phyloP scores from a whole-genome alignment of 2,888 invertebrate species.

The Crematogaster levior region DNA sequence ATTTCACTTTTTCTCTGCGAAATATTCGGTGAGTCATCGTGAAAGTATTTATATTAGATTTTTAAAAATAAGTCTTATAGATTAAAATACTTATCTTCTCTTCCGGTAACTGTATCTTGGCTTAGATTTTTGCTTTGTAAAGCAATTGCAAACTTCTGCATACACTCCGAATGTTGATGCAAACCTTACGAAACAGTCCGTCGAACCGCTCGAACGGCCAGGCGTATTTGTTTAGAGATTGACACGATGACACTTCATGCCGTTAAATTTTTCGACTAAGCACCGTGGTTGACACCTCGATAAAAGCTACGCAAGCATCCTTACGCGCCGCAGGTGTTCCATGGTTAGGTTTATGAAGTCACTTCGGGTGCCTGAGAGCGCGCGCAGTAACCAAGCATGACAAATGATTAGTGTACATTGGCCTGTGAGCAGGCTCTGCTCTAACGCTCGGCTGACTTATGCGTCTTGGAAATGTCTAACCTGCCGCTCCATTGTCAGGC shows the following conservation, averaged over 20 bases:
- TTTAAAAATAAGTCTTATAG: not conserved
- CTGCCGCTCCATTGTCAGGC: conserved; percentile 56
- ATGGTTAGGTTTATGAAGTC: conserved; percentile 71
- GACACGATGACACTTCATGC: conserved; percentile 9
- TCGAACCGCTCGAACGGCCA: not conserved
- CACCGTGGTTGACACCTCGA: conserved; percentile 71
- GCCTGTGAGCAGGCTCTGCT: conserved; percentile 54
- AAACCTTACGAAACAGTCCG: not conserved
- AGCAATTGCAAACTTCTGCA: not conserved
- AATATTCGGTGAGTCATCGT: not conserved
- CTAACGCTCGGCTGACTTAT: conserved; percentile 57
- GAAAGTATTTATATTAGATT: not conserved
- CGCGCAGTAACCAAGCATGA: conserved; percentile 71
- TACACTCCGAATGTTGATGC: not conserved
- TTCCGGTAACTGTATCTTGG: not conserved
- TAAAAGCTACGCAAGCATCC: conserved; percentile 67
- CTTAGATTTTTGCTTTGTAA: not conserved
- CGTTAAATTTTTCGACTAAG: conserved; percentile 68
- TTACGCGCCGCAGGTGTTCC: conserved; percentile 73
- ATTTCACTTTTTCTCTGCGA: not conserved
- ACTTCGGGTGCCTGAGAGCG: conserved; percentile 63
- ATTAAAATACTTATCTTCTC: not conserved
- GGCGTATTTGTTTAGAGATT: conserved; percentile 40
- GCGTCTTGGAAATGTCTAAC: conserved; percentile 58
- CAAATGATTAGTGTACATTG: conserved; percentile 73